Base-by-base conservation (phyloP, 2,797 vertebrate genomes). In the Clarias pachynema region DNA sequence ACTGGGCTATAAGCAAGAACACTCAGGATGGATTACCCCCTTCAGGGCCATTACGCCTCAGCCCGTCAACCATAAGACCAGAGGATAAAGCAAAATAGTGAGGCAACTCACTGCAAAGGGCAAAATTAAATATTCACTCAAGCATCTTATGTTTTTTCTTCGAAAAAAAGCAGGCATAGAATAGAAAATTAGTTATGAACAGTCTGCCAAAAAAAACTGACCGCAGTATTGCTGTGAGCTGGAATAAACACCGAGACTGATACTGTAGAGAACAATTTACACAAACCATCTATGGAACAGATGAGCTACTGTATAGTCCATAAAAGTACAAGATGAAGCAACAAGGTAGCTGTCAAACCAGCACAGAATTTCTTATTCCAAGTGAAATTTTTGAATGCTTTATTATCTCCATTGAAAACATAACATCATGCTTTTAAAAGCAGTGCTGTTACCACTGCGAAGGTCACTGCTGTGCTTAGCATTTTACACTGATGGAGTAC, bases 1-100 rank as follows among this genome's bases (percentile, higher is more conserved):
- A 88, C 86, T 79, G 22, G 84, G 59, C 85, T 85, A 89, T 85
- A 83, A 79, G 22, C 82, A 81, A 66, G 78, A 70, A 86, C 77
- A 56, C 22, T 70, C 65, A 77, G 79, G 81, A 87, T 81, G 69
- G 72, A 87, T 87, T 87, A 74, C 68, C 81, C 75, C 29, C 82
- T 80, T 81, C 83, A 69, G 49, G 31, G 77, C 56, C 53, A 87
- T 70, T 40, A 74, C 40, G 34, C 84, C 49, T 59, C 62, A 69
- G 73, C 60, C 83, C n/a, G 22, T 85, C 57, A 86, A 73, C 83
- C 60, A 63, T 69, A 82, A 78, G 22, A 53, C 74, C 44, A 37
- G n/a, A 65, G 56, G 59, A 84, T 70, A 4, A 70, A 79, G 53
- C 24, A 69, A 66, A 62, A 53, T 40, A n/a, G 68, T 9, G 15